phyloP scores from a whole-genome alignment of 2,797 vertebrate species.

The Macrochelys suwanniensis region DNA sequence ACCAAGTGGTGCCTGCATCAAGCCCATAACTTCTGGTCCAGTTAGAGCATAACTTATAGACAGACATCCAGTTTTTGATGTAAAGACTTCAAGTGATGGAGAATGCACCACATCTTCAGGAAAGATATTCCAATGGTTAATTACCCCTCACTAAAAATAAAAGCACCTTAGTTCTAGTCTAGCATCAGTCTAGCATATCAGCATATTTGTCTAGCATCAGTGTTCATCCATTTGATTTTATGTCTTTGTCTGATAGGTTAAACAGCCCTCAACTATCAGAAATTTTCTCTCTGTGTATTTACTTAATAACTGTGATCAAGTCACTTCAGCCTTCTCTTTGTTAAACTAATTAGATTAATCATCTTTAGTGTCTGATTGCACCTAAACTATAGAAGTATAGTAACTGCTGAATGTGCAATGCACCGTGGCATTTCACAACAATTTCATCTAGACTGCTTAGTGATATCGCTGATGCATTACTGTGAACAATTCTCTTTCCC shows the following conservation, averaged over 20 bases:
- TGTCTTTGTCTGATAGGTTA: slow-evolving; percentile 18
- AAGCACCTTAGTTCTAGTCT: not conserved
- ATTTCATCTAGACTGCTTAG: slow-evolving; percentile 40
- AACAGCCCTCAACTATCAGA: slow-evolving; percentile 18
- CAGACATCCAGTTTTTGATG: not conserved
- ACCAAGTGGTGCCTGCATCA: not conserved
- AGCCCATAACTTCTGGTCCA: not conserved
- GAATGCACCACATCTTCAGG: not conserved
- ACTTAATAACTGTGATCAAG: not conserved
- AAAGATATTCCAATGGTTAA: not conserved
- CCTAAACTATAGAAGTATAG: not conserved
- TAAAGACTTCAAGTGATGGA: not conserved
- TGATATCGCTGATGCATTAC: slow-evolving; percentile 9
- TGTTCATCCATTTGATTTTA: not conserved
- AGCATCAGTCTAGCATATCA: no score
- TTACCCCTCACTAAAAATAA: not conserved
- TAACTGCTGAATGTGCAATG: slow-evolving; percentile 23
- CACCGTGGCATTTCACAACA: slow-evolving; percentile 13
- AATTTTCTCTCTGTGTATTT: not conserved
- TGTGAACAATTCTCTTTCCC: not conserved
- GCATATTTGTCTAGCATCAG: not conserved
- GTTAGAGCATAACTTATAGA: not conserved
- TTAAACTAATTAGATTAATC: not conserved
- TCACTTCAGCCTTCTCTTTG: slow-evolving; percentile 30
- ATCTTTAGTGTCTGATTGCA: not conserved